Conservation (phyloP, 2,888 invertebrate genomes). For the Drosophila mulleri region DNA sequence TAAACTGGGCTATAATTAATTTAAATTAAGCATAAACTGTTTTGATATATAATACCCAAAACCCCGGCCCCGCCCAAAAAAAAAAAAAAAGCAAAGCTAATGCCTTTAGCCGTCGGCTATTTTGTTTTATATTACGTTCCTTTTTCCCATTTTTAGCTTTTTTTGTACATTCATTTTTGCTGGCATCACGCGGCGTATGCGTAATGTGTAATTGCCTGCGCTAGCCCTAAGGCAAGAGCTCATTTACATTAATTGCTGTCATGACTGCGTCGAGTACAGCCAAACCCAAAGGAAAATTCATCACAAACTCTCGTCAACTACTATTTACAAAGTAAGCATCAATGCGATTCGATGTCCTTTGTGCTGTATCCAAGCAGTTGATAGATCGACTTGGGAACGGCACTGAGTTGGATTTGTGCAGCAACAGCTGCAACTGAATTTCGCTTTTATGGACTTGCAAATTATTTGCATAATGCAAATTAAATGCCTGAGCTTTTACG, state of each 20-base stretch:
- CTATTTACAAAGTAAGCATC: not conserved
- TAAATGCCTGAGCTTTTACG: slow-evolving; percentile 28
- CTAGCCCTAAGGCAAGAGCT: slow-evolving; percentile 12
- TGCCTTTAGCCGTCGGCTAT: slow-evolving; percentile 13
- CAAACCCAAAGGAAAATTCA: slow-evolving; percentile 31
- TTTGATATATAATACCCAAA: slow-evolving; percentile 53
- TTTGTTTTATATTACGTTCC: not conserved
- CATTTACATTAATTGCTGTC: slow-evolving; percentile 39
- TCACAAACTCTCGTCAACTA: slow-evolving; percentile 14
- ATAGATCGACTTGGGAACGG: slow-evolving; percentile 20
- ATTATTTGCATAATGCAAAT: slow-evolving; percentile 54
- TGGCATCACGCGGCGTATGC: slow-evolving; percentile 39
- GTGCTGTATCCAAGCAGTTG: not conserved
- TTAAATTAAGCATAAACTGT: slow-evolving; percentile 71
- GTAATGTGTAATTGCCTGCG: slow-evolving; percentile 26
- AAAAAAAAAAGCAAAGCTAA: not conserved
- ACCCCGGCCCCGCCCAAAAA: not conserved
- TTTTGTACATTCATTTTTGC: not conserved
- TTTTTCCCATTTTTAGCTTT: not conserved
- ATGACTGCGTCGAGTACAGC: slow-evolving; percentile 1
- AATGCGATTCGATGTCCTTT: not conserved
- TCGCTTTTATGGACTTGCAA: slow-evolving; percentile 32
- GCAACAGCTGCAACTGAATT: slow-evolving; percentile 19
- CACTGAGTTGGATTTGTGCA: slow-evolving; percentile 2
- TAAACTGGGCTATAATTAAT: slow-evolving; percentile 60